Conservation (phyloP, 2,888 invertebrate genomes). For the Coremacera marginata region DNA sequence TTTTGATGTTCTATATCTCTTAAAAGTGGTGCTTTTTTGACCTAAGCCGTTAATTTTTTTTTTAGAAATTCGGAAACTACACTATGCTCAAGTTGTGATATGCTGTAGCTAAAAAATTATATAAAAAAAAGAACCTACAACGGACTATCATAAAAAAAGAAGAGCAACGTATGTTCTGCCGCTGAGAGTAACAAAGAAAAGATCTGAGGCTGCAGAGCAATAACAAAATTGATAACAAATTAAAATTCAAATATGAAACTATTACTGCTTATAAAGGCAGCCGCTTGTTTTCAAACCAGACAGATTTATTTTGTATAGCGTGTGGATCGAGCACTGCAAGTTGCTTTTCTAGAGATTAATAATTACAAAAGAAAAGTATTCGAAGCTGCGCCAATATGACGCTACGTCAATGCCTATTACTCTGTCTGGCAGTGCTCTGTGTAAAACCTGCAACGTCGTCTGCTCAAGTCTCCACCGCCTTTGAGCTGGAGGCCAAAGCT, state of each 20-base stretch:
- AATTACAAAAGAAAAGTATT: background rate
- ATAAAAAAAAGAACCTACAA: too few species aligned
- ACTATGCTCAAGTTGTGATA: too few species aligned
- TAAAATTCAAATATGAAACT: background rate
- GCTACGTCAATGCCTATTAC: background rate
- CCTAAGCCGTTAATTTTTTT: too few species aligned
- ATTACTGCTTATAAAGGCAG: background rate
- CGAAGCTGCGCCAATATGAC: background rate
- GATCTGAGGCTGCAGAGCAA: too few species aligned
- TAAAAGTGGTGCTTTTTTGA: too few species aligned
- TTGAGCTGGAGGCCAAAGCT: slow-evolving; percentile 70
- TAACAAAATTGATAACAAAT: too few species aligned
- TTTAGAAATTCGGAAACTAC: too few species aligned
- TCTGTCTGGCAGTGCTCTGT: background rate
- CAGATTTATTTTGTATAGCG: background rate
- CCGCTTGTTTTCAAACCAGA: background rate
- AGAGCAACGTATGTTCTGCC: too few species aligned
- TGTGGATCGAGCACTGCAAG: background rate
- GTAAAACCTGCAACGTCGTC: background rate
- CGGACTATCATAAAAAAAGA: too few species aligned
- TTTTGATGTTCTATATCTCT: too few species aligned
- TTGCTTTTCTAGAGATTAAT: background rate
- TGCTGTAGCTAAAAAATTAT: too few species aligned
- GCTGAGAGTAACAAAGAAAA: too few species aligned
- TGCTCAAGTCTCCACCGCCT: slow-evolving; percentile 39